Base-by-base conservation (phyloP, 1,140 invertebrate genomes). In the Macrosteles quadrilineatus region DNA sequence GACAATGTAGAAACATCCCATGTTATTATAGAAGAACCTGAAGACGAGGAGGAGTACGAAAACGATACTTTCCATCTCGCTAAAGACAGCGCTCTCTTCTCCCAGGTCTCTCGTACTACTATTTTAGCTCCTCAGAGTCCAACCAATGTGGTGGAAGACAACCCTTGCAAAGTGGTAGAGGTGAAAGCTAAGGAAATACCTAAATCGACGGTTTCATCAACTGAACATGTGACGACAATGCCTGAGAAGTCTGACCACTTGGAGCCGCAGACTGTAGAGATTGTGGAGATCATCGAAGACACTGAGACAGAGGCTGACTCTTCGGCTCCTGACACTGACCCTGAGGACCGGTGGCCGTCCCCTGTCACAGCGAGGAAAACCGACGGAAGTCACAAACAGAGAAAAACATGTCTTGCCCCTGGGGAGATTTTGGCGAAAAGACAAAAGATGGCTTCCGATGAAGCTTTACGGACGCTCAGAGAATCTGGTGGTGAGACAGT, bases 61-160 rank as follows among this genome's bases (percentile, higher is more conserved):
- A 78, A 80, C 30, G 81, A 84, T 23, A 83, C 84, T 69, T 85
- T 84, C 69, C 81, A 82, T 62, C 77, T 90, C 32, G 82, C 88
- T 12, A 85, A 89, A 76, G 87, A 89, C 68, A 90, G 89, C 76
- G 83, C 84, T 45, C 80, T 91, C 1, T 90, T 90, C 75, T 88
- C 87, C 0, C 86, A 90, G 80, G 88, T 90, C 72, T 89, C 88
- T 0, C 81, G 80, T 17, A 85, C 87, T 70, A 85, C 82, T 40
- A 68, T 83, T 25, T 74, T 72, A 12, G 67, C 76, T 0, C 63
- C 67, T 0, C 9, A 59, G 21, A 36, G 14, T 6, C 4, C 14
- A 36, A 36, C 4, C 32, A 36, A 36, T 14, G 14, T 6, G 14
- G 32, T 36, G 4, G 25, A 57, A 30, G 68, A 68, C 23, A 64